Evolutionary conservation across 2,888 invertebrate species (phyloP).

Genomic region (Caradrina clavipalpis): DNA sequence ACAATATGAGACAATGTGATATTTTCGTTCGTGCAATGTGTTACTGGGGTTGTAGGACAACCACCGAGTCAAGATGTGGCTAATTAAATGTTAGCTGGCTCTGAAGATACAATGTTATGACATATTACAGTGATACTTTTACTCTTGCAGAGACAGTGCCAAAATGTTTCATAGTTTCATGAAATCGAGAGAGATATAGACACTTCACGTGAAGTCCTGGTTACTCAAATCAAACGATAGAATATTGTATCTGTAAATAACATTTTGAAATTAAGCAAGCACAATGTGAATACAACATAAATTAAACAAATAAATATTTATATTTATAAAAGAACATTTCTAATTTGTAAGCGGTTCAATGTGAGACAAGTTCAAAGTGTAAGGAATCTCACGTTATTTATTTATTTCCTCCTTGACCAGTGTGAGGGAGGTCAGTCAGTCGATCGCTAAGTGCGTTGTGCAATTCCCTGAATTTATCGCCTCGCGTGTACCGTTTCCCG

Average conservation of each 20-base stretch:
- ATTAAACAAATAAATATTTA: no score
- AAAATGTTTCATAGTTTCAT: neutral
- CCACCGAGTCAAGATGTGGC: conserved; percentile 40
- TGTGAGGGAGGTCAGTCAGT: conserved; percentile 68
- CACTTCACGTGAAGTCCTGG: no score
- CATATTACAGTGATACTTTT: conserved; percentile 8
- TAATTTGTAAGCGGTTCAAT: conserved; percentile 5
- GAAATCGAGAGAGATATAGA: neutral
- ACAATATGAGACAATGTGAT: conserved; percentile 71
- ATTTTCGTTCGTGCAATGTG: conserved; percentile 65
- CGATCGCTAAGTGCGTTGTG: conserved; percentile 87
- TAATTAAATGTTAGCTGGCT: conserved; percentile 39
- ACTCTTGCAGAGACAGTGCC: neutral
- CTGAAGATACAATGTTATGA: conserved; percentile 35
- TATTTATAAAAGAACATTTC: neutral
- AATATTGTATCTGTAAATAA: no score
- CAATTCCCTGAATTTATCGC: conserved; percentile 88
- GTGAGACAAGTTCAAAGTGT: conserved; percentile 40
- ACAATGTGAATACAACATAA: no score
- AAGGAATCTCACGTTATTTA: conserved; percentile 54
- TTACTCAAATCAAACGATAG: no score
- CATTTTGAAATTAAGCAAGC: no score
- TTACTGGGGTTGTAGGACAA: conserved; percentile 73
- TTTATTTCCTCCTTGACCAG: conserved; percentile 72
- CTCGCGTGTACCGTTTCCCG: conserved; percentile 75